Evolutionary conservation across 2,888 invertebrate species (phyloP).

Genomic region (Nycteola revayana): DNA sequence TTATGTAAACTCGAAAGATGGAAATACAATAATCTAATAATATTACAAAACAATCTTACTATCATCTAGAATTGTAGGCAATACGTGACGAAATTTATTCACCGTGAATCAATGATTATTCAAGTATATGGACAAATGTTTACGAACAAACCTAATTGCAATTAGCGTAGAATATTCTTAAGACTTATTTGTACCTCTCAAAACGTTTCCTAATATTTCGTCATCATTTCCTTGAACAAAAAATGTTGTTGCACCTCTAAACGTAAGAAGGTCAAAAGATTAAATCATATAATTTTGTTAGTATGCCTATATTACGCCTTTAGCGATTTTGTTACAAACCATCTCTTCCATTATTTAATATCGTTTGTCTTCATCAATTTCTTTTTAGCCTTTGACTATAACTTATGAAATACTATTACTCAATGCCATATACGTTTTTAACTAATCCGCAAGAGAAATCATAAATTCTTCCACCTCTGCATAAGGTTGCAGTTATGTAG

Average conservation of each 20-base stretch:
- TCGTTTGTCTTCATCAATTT: background rate
- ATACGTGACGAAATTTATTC: constrained; percentile 22
- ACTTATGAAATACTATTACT: too few relatives aligned
- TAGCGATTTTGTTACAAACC: too few relatives aligned
- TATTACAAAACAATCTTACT: too few relatives aligned
- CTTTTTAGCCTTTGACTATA: background rate
- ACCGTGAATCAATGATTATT: constrained; percentile 49
- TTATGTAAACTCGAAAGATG: too few relatives aligned
- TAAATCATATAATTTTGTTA: too few relatives aligned
- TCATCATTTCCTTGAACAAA: constrained; percentile 14
- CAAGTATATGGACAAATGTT: constrained; percentile 42
- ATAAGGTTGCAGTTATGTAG: too few relatives aligned
- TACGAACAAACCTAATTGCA: constrained; percentile 45
- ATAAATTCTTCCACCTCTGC: too few relatives aligned
- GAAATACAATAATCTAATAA: too few relatives aligned
- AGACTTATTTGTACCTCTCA: constrained; percentile 18
- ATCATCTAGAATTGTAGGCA: constrained; percentile 34
- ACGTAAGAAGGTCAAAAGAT: background rate
- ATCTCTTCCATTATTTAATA: background rate
- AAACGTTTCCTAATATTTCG: constrained; percentile 21
- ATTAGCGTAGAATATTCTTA: too few relatives aligned
- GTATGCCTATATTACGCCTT: too few relatives aligned
- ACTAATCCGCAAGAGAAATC: too few relatives aligned
- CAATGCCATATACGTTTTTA: too few relatives aligned
- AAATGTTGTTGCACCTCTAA: constrained; percentile 13